Base-by-base conservation (phyloP, 2,888 invertebrate genomes). In the Calliphora vomitoria region DNA sequence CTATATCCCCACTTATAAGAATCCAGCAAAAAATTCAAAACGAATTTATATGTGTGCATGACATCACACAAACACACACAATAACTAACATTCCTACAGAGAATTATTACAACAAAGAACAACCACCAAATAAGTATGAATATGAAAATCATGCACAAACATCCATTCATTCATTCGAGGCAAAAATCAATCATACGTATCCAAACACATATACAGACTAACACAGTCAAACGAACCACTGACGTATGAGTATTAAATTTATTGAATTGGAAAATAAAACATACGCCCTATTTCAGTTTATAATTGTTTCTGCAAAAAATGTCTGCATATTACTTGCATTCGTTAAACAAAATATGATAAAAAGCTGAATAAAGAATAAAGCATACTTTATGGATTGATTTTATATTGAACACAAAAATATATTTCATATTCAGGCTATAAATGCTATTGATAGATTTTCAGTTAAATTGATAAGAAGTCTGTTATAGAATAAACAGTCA, bases 1-100 rank as follows among this genome's bases (percentile, higher is more conserved):
- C 91, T 91, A 92, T 92, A 92, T 91, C 91, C 91, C 91, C 92
- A 72, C 38, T 15, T 81, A 20, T 1, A 0, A 0, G 2, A 8
- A 0, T 0, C 2, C 1, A 53, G 25, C 80, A 69, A 58, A 83
- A 31, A n/a, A 13, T 4, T 4, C 0, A 11, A 66, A 50, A 60
- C 18, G 18, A 58, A 41, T 31, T 1, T 10, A 47, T 10, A 47
- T 44, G 6, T 4, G 15, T 38, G 31, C n/a, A 55, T 62, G 20
- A 71, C 31, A 13, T 0, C 8, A 55, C n/a, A 44, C 44, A 25
- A 20, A 2, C 6, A n/a, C 50, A 50, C 6, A n/a, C 31, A 69
- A 5, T 6, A 20, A 0, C 8, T 15, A 31, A 13, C 3, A 31
- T 25, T 41, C 6, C 15, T 47, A 47, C 15, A 50, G 3, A 50